These are phyloP conservation scores for Caenorhabditis inopinata DNA, from an alignment of 1,140 invertebrate genomes.

Conservation along the genomic window DNA sequence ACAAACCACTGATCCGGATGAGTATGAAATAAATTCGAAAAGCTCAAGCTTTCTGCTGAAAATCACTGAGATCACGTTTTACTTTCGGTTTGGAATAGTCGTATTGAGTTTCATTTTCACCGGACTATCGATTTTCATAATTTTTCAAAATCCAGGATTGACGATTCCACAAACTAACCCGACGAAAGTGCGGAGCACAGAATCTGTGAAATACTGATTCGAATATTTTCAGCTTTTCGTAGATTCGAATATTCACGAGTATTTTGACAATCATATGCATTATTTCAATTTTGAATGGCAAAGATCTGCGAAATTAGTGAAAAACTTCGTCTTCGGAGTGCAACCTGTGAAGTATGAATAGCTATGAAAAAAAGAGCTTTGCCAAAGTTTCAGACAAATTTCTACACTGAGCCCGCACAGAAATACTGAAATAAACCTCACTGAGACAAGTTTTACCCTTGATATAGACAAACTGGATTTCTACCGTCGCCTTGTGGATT, in stretches of 20 bases:
- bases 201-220: background rate
- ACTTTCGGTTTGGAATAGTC: conserved; percentile 6
- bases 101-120: background rate
- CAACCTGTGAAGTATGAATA: background rate
- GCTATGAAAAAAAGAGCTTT: background rate
- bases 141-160: conserved; percentile 50
- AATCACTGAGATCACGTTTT: background rate
- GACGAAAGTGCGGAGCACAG: conserved; percentile 44
- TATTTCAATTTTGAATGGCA: conserved; percentile 52
- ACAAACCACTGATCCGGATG: background rate
- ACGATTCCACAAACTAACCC: conserved; percentile 51
- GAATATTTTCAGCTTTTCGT: conserved; percentile 48
- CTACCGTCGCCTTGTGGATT: background rate
- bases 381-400: background rate
- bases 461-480: background rate
- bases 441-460: background rate
- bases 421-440: background rate
- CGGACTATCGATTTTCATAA: conserved; percentile 32
- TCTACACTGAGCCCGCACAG: background rate
- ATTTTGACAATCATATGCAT: conserved; percentile 52
- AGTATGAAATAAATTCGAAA: background rate
- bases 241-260: conserved; percentile 52
- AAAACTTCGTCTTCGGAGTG: conserved; percentile 53
- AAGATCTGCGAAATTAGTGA: conserved; percentile 41
- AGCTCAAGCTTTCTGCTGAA: background rate